Base-by-base conservation (phyloP, 1,140 invertebrate species). In the Brachionus sp. region DNA sequence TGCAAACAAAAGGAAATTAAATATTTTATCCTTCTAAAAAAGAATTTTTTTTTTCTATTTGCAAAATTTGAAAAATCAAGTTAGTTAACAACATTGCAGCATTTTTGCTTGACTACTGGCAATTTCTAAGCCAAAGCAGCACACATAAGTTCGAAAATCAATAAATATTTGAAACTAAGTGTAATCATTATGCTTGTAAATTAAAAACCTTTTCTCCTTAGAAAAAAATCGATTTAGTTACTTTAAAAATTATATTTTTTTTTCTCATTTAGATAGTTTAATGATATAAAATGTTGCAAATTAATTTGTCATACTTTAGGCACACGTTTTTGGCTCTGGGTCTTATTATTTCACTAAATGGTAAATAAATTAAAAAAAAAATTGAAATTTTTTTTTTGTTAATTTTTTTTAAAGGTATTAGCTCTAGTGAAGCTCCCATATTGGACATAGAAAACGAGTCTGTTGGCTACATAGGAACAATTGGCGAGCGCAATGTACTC, bases 1-100 rank as follows among this genome's bases (percentile, higher is more conserved):
- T 66, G 25, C 33, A 66, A 66, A 57, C 16, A 57, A 66, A 33
- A 66, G 64, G 64, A 66, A 66, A 66, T 66, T 66, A 66, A 66
- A 66, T 66, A 66, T 66, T 66, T 66, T 66, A 66, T 66, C 64
- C 64, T 66, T 66, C 64, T 66, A 33, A 66, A 66, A 66, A 66
- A 66, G 29, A 25, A 5, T 66, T 66, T 46, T 66, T 66, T 66
- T 66, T 66, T 66, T 37, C 25, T 66, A 33, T 66, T 66, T 37
- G 29, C 25, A 66, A 66, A 66, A 66, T 33, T 66, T 37, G 64
- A 66, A 33, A 33, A 66, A 23, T 29, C 13, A 66, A 66, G 5
- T 13, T 66, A n/a, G n/a, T 66, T 66, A 33, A 62, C 25, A 25
- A 66, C 64, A 66, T 66, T 33, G 33, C 64, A 16, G 12, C 25